A percentile compares a stretch with the other conserved stretches of the same genome.
These are phyloP conservation scores for Eurytoma adleriae DNA, from an alignment of 2,888 invertebrate genomes.

Conservation along the genomic window DNA sequence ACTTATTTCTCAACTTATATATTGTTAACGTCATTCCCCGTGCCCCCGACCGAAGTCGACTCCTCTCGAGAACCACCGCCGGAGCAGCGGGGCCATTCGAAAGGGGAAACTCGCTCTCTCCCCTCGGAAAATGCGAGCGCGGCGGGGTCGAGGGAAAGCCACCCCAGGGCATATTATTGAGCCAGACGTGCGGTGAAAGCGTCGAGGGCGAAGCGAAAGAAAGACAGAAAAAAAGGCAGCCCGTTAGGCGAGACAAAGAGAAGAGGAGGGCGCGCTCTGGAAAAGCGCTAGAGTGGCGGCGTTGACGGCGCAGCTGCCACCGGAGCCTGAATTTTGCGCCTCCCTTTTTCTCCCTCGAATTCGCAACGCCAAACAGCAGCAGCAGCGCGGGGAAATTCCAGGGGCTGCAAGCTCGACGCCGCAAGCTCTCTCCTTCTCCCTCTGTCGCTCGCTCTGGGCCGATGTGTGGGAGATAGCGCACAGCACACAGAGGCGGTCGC, in stretches of 20 bases:
- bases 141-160: background rate
- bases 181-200: slow-evolving; percentile 53
- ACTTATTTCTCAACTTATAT: slow-evolving; percentile 52
- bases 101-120: slow-evolving; percentile 37
- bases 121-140: slow-evolving; percentile 19
- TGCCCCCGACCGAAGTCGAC: slow-evolving; percentile 21
- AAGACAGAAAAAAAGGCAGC: slow-evolving; percentile 24
- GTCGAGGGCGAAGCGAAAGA: slow-evolving; percentile 3
- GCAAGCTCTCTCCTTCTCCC: slow-evolving; percentile 10
- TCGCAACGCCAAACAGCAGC: slow-evolving; percentile 2
- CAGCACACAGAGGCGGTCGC: slow-evolving; percentile 33
- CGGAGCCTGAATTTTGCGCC: slow-evolving; percentile 47
- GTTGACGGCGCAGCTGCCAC: slow-evolving; percentile 47
- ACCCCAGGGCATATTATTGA: slow-evolving; percentile 41
- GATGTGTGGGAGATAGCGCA: slow-evolving; percentile 19
- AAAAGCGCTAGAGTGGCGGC: slow-evolving; percentile 55
- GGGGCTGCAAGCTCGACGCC: slow-evolving; percentile 25
- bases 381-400: slow-evolving; percentile 23
- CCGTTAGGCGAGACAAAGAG: slow-evolving; percentile 28
- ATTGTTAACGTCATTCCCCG: slow-evolving; percentile 47
- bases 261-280: slow-evolving; percentile 34
- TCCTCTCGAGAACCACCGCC: background rate
- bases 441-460: slow-evolving; percentile 1
- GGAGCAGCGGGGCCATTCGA: slow-evolving; percentile 19
- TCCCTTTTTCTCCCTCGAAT: slow-evolving; percentile 44